Conservation (phyloP, 2,888 invertebrate species). For the Patella caerulea region DNA sequence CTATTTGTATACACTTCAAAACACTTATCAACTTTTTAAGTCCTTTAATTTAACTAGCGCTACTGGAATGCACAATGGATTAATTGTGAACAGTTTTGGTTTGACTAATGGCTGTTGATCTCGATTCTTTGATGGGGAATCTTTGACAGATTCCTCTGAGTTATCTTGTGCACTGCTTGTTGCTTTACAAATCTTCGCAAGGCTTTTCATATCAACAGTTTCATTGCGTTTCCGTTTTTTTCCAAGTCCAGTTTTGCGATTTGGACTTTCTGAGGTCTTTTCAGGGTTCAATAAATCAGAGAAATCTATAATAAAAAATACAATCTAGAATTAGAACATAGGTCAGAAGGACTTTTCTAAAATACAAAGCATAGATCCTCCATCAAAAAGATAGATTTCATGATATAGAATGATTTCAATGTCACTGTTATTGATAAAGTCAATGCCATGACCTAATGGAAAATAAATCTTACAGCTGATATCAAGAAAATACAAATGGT, state of each 20-base stretch:
- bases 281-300: conserved; percentile 16
- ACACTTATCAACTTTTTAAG: background rate
- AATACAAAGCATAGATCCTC: background rate
- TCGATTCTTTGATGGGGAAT: background rate
- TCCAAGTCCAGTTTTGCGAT: background rate
- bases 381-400: no score
- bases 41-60: conserved; percentile 34
- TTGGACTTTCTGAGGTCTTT: background rate
- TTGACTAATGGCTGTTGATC: conserved; percentile 35
- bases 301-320: conserved; percentile 24
- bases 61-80: conserved; percentile 57
- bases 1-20: background rate
- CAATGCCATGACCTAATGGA: no score
- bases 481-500: no score
- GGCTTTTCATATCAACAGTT: background rate
- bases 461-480: no score
- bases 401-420: no score
- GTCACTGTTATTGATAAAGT: no score
- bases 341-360: conserved; percentile 39
- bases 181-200: background rate
- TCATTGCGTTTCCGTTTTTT: background rate
- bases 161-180: background rate
- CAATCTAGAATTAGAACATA: conserved; percentile 24
- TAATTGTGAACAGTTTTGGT: conserved; percentile 49
- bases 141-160: background rate